These are phyloP conservation scores for Trichacis sp. DNA, from an alignment of 2,888 invertebrate genomes.

Conservation along the genomic window DNA sequence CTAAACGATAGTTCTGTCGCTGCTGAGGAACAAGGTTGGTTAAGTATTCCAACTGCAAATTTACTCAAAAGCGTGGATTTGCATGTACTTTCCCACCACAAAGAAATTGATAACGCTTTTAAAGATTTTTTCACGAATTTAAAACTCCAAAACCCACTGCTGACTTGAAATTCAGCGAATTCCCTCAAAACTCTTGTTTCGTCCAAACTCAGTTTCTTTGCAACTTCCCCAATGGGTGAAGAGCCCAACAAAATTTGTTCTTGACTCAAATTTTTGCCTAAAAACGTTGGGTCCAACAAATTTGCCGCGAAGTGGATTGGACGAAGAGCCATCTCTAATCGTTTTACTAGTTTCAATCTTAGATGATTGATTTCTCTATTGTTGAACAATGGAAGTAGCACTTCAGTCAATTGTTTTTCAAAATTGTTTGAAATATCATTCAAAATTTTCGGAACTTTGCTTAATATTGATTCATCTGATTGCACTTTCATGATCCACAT, in stretches of 20 bases:
- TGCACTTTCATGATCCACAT: neutral
- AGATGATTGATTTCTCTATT: conserved; percentile 5
- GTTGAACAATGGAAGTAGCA: neutral
- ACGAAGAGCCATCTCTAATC: conserved; percentile 16
- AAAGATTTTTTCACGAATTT: conserved; percentile 19
- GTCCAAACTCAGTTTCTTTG: conserved; percentile 19
- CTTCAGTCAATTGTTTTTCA: neutral
- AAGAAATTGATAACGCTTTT: conserved; percentile 4
- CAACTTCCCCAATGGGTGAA: conserved; percentile 11
- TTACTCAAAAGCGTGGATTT: conserved; percentile 11
- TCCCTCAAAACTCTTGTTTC: conserved; percentile 12
- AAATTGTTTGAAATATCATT: neutral
- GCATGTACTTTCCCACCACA: conserved; percentile 31
- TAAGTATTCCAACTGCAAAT: conserved; percentile 23
- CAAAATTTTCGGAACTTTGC: neutral
- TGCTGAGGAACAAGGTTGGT: conserved; percentile 20
- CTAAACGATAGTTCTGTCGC: conserved; percentile 37
- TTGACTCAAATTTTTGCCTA: conserved; percentile 16
- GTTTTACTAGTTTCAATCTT: conserved; percentile 5
- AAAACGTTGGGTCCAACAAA: conserved; percentile 24
- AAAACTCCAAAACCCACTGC: conserved; percentile 18
- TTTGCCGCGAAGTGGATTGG: conserved; percentile 29
- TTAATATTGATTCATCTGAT: neutral
- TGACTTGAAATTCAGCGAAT: conserved; percentile 17
- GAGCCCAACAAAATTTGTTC: conserved; percentile 9